phyloP scores from a whole-genome alignment of 1,140 invertebrate species.

The Mamestra configurata region DNA sequence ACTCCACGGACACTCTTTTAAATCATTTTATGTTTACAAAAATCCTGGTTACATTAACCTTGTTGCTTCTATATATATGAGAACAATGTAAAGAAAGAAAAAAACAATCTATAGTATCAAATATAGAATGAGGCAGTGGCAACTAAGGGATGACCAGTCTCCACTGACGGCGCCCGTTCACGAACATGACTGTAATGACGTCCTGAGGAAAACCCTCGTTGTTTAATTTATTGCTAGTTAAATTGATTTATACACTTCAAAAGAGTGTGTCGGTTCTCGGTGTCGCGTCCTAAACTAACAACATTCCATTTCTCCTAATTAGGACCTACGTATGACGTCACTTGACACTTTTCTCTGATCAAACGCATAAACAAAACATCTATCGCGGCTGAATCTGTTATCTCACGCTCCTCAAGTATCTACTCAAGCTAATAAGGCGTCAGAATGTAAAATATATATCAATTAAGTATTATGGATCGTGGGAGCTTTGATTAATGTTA shows the following conservation, averaged over 20 bases:
- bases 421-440: slow-evolving; percentile 31
- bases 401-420: slow-evolving; percentile 37
- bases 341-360: slow-evolving; percentile 17
- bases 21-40: too few relatives aligned
- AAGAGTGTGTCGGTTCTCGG: background rate
- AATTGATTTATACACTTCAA: background rate
- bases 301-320: slow-evolving; percentile 27
- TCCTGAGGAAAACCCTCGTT: background rate
- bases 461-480: slow-evolving; percentile 37
- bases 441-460: slow-evolving; percentile 3
- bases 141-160: too few relatives aligned
- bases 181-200: too few relatives aligned
- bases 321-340: slow-evolving; percentile 10
- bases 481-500: slow-evolving; percentile 26
- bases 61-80: too few relatives aligned
- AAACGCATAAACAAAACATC: slow-evolving; percentile 38
- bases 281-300: background rate
- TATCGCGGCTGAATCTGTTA: slow-evolving; percentile 18
- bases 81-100: too few relatives aligned
- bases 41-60: too few relatives aligned
- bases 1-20: too few relatives aligned
- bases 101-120: too few relatives aligned
- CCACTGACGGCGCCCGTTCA: too few relatives aligned
- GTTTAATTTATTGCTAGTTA: background rate
- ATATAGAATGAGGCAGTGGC: too few relatives aligned